Evolutionary conservation across 2,797 vertebrate species (phyloP).

Genomic region (Geotrypetes seraphini): DNA sequence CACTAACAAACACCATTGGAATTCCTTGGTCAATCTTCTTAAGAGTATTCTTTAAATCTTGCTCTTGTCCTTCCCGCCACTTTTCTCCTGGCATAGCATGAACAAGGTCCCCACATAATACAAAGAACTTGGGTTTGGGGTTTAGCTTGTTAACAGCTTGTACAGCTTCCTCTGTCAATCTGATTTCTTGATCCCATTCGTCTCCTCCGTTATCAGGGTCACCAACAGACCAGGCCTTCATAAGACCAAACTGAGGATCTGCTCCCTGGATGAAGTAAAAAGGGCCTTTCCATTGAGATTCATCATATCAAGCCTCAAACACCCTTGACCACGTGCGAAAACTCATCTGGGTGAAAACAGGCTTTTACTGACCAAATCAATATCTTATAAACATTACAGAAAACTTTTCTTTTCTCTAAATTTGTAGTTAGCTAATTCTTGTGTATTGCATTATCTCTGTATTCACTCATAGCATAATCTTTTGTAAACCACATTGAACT

Average conservation of each 20-base stretch:
- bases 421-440: no score
- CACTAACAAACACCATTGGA: constrained; percentile 85
- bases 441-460: no score
- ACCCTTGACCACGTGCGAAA: no score
- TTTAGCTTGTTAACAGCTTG: constrained; percentile 70
- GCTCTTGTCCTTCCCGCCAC: constrained; percentile 72
- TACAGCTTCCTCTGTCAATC: constrained; percentile 72
- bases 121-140: constrained; percentile 79
- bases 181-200: constrained; percentile 81
- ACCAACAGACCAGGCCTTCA: constrained; percentile 82
- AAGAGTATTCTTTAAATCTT: constrained; percentile 72
- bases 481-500: no score
- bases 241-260: constrained; percentile 92
- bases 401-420: no score
- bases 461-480: no score
- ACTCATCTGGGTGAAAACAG: no score
- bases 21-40: constrained; percentile 57
- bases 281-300: constrained; percentile 74
- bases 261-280: constrained; percentile 92
- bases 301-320: no score
- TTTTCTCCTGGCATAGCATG: constrained; percentile 89
- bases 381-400: no score
- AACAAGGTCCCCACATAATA: constrained; percentile 85
- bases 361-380: no score
- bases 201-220: constrained; percentile 69